Base-by-base conservation (phyloP, 2,113 vertebrate genomes). In the Carollia perspicillata region DNA sequence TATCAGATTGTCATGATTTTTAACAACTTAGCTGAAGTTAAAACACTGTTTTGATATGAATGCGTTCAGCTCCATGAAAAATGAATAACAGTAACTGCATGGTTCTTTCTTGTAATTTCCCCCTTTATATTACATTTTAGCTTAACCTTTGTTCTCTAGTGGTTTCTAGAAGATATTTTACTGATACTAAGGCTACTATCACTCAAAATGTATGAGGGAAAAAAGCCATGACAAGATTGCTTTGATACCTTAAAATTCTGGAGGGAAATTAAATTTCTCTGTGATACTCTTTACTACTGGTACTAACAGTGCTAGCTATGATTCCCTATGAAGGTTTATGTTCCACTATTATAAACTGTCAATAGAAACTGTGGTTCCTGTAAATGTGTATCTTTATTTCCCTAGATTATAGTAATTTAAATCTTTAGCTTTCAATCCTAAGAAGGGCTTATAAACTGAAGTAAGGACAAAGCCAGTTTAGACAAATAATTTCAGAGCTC, bases 111-210 rank as follows among this genome's bases (percentile, higher is more conserved):
- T 96, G 60, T 93, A 97, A 96, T 97, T 96, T 95, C 95, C 72
- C 83, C 91, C 30, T 94, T 93, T 86, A 91, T 96, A 97, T 96
- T 96, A 94, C 86, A 93, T 96, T 96, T 97, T 69, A 95, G 85
- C 94, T 96, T 96, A 97, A 91, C 84, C 23, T 95, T 89, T 94
- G 35, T 91, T 94, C 93, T 88, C 85, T 94, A 89, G 30, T 91
- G 78, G 37, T 92, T 95, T 94, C 71, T 96, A 30, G n/a, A 93
- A 88, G 81, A 93, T 78, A 90, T 89, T 95, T 92, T 42, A 85
- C 75, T 81, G 84, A 96, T 96, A 92, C 18, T 18, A 81, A 53
- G 33, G 33, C 65, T 93, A 51, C 65, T 71, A 84, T 96, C 74
- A 72, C 7, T 49, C 86, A 89, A 66, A 75, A 11, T n/a, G 8